Base-by-base conservation (phyloP, 2,888 invertebrate species). In the Vandiemenella viatica region DNA sequence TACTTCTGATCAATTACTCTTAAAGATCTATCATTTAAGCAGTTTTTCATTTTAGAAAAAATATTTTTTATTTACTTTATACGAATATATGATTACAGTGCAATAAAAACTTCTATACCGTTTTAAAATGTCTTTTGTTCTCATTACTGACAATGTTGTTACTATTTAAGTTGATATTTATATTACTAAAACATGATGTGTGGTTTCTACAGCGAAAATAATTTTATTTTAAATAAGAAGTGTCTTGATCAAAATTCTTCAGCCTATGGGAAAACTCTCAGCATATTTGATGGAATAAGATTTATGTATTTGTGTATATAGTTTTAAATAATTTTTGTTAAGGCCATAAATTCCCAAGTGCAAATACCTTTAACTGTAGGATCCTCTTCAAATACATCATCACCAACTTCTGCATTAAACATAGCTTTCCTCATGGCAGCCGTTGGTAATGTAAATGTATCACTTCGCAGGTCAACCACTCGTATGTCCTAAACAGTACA, bases 361-460 rank as follows among this genome's bases (percentile, higher is more conserved):
- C 22, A 50, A 49, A 49, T 61, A 75, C 77, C 68, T 56, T 75
- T 79, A 6, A 91, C 83, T 0, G 95, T 95, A 0, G 89, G 89
- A 67, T 93, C 92, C 67, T 93, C 92, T 5, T 79, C 79, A 61
- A 77, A 91, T 1, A 93, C 92, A 69, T 95, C 93, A 65, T 97
- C 96, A 0, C 96, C 96, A 1, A 95, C 79, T 37, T 76, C 75
- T 0, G 92, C 92, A 50, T 77, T 74, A 37, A 76, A 76, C 86
- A 96, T 95, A 2, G 89, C 91, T 59, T 79, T 72, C 56, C 85
- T 76, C 95, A 96, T 95, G 49, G 76, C 76, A 20, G 71, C 64
- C 2, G 85, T 84, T 0, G 93, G 95, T 62, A 76, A 77, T 2
- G 90, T 90, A 8, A 95, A 72, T 0, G 93, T 95, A 64, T 97